phyloP scores from a whole-genome alignment of 2,797 vertebrate genomes.

The Gymnodraco acuticeps region DNA sequence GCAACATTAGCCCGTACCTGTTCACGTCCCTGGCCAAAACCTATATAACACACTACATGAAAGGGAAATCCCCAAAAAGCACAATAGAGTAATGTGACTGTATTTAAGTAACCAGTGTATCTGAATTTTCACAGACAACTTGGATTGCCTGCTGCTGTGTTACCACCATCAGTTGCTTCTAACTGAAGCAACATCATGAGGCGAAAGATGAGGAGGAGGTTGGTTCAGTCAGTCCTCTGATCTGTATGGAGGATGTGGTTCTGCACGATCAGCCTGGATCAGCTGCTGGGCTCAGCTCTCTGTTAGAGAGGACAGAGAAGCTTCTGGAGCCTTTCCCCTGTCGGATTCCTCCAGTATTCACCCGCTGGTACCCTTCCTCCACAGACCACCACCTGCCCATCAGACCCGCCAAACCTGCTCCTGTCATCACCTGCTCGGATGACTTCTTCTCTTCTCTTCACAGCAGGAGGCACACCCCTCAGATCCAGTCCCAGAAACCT shows the following conservation, averaged over 20 bases:
- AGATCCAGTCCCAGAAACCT: background rate
- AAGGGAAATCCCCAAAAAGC: too few species aligned
- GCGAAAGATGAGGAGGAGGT: background rate
- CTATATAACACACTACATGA: too few species aligned
- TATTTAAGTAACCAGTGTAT: background rate
- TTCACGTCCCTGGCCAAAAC: too few species aligned
- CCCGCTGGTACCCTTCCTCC: constrained; percentile 88
- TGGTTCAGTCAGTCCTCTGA: background rate
- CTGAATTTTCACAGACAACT: background rate
- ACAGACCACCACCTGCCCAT: constrained; percentile 79
- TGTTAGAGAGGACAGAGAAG: constrained; percentile 85
- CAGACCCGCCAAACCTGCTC: constrained; percentile 88
- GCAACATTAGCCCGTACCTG: too few species aligned
- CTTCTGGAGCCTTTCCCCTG: constrained; percentile 87
- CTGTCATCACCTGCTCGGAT: constrained; percentile 78
- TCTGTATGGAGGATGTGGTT: constrained; percentile 90
- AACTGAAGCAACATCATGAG: constrained; percentile 11
- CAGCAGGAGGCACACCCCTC: background rate
- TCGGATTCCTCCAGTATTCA: constrained; percentile 84
- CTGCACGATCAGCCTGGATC: constrained; percentile 86
- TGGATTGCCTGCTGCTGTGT: too few species aligned
- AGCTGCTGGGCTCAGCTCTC: constrained; percentile 68
- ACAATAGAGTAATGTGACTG: background rate
- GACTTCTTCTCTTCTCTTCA: background rate
- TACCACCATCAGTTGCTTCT: background rate